Base-by-base conservation (phyloP, 2,888 invertebrate species). In the Ecdyonurus torrentis region DNA sequence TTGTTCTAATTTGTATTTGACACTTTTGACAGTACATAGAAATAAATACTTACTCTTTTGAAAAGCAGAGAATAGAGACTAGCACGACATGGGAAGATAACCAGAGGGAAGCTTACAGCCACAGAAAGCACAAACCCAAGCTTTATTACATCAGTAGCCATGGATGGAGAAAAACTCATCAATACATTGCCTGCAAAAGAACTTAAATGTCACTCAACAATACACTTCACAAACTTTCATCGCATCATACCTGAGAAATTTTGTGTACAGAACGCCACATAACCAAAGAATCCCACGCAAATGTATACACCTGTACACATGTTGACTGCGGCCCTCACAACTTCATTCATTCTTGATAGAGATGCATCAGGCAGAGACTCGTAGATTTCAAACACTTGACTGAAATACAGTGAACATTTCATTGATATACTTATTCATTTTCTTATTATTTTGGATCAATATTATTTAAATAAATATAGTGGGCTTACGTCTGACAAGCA, bases 71-170 rank as follows among this genome's bases (percentile, higher is more conserved):
- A 97, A 77, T 94, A 90, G 23, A 98, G 78, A 72, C 95, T 94
- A 15, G 91, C 91, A 64, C 98, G 79, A 72, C 96, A 96, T 0
- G 98, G 98, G 75, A 97, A 97, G 73, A 98, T 91, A 69, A 95
- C 91, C 67, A 99, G 81, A 1, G 98, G 98, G 77, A 98, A 97
- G 72, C 96, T 96, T 73, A 95, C 91, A 19, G 95, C 95, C 25
- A 98, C 84, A 0, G 96, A 95, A 69, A 96, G 78, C 7, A 97
- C 89, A 78, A 98, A 98, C 24, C 95, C 93, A 66, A 96, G 80
- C 79, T 96, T 96, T 70, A 97, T 91, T 64, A 89, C 81, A 75
- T 96, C 92, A 69, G 89, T 91, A 52, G 87, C 82, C 72, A 87
- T 77, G 1, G 91, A 88, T 0, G 88, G 85, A 25, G 87, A 83